phyloP scores from a whole-genome alignment of 2,888 invertebrate genomes.

The Pediacus dermestoides region DNA sequence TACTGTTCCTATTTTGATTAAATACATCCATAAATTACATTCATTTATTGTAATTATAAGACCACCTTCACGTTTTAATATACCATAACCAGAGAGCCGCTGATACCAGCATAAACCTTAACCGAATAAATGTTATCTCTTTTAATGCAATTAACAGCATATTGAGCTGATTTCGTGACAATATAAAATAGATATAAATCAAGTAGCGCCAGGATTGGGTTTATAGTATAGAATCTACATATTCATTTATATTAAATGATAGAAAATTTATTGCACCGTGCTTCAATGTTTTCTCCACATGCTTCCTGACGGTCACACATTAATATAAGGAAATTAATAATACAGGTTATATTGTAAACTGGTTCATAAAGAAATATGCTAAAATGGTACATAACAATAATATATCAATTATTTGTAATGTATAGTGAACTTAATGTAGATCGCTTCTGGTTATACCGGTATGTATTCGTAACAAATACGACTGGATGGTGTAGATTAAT shows the following conservation, averaged over 20 bases:
- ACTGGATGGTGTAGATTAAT: constrained; percentile 30
- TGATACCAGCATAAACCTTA: no score
- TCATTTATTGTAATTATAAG: no score
- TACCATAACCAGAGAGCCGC: no score
- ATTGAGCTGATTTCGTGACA: constrained; percentile 1
- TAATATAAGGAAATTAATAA: constrained; percentile 1
- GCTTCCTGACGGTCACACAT: constrained; percentile 3
- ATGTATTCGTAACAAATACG: constrained; percentile 14
- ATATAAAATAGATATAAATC: neutral
- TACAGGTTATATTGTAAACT: constrained; percentile 16
- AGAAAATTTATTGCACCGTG: constrained; percentile 1
- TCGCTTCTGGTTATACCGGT: constrained; percentile 29
- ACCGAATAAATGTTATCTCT: no score
- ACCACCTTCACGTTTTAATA: no score
- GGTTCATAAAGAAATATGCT: constrained; percentile 27
- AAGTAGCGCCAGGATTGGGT: no score
- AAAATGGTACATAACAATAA: constrained; percentile 29
- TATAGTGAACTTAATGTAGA: constrained; percentile 3
- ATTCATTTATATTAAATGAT: constrained; percentile 2
- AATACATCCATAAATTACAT: no score
- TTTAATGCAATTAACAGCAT: constrained; percentile 1
- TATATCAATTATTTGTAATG: constrained; percentile 29
- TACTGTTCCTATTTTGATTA: no score
- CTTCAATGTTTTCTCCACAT: constrained; percentile 1
- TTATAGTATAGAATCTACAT: no score